phyloP scores from a whole-genome alignment of 2,113 vertebrate genomes.

The Myiagra hebetior region DNA sequence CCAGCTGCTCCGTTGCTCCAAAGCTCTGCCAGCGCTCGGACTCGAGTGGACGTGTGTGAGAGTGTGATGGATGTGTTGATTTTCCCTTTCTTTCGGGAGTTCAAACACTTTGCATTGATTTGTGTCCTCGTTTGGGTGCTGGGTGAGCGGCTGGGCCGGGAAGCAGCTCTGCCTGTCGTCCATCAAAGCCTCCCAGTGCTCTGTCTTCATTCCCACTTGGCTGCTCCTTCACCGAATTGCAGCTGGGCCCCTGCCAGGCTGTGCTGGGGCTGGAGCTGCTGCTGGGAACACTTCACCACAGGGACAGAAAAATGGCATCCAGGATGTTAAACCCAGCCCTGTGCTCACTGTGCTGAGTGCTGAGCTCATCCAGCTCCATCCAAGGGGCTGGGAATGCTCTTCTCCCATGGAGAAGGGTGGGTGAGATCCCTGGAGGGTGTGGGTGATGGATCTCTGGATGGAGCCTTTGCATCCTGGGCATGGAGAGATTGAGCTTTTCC shows the following conservation, averaged over 20 bases:
- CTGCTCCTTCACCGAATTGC: background rate
- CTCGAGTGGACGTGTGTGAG: background rate
- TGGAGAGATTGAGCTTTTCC: background rate
- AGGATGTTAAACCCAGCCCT: background rate
- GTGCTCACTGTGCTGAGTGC: background rate
- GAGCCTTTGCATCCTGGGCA: background rate
- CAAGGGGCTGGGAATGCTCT: background rate
- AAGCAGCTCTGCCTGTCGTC: conserved; percentile 45
- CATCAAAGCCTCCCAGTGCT: conserved; percentile 63
- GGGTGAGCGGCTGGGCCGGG: conserved; percentile 48
- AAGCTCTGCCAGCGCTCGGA: fast-evolving
- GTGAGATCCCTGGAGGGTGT: background rate
- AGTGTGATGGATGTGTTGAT: conserved; percentile 64
- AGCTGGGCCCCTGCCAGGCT: background rate
- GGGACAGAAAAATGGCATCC: background rate
- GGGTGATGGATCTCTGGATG: background rate
- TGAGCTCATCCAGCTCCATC: background rate
- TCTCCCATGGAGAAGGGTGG: background rate
- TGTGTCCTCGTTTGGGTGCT: conserved; percentile 60
- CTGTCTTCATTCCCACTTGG: conserved; percentile 64
- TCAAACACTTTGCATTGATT: conserved; percentile 71
- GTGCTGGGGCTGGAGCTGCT: background rate
- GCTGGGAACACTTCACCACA: background rate
- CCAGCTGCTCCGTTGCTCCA: background rate
- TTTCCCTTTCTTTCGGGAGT: conserved; percentile 39